phyloP scores from a whole-genome alignment of 2,888 invertebrate genomes.

The Dryomyza anilis region DNA sequence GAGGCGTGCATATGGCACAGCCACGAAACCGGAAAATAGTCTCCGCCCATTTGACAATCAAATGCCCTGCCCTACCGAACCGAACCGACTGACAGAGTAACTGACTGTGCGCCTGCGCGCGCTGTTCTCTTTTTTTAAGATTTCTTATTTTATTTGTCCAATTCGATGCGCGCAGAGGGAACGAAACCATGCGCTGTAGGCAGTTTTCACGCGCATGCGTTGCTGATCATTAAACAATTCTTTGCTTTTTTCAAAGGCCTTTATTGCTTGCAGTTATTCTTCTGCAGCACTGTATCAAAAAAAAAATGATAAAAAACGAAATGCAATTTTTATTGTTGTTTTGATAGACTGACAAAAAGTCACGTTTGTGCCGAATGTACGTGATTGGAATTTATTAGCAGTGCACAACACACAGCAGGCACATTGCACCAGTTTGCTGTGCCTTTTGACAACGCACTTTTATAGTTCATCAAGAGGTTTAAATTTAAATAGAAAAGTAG shows the following conservation, averaged over 20 bases:
- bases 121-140: too few species aligned
- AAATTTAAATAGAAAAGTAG: neutral
- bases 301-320: neutral
- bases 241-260: neutral
- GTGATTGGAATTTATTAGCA: constrained; percentile 26
- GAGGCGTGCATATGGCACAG: neutral
- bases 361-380: constrained; percentile 18
- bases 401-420: constrained; percentile 11
- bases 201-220: too few species aligned
- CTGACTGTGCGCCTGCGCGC: neutral
- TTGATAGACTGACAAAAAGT: constrained; percentile 10
- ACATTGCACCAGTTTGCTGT: neutral
- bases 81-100: too few species aligned
- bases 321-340: neutral
- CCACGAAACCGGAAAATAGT: constrained; percentile 5
- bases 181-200: neutral
- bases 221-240: too few species aligned
- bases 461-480: too few species aligned
- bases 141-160: too few species aligned
- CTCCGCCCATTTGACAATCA: constrained; percentile 1
- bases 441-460: neutral
- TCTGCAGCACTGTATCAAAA: neutral
- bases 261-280: neutral
- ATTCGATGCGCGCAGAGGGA: neutral
- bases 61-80: neutral